Evolutionary conservation across 1,140 invertebrate species (phyloP).

Genomic region (Formica selysi): DNA sequence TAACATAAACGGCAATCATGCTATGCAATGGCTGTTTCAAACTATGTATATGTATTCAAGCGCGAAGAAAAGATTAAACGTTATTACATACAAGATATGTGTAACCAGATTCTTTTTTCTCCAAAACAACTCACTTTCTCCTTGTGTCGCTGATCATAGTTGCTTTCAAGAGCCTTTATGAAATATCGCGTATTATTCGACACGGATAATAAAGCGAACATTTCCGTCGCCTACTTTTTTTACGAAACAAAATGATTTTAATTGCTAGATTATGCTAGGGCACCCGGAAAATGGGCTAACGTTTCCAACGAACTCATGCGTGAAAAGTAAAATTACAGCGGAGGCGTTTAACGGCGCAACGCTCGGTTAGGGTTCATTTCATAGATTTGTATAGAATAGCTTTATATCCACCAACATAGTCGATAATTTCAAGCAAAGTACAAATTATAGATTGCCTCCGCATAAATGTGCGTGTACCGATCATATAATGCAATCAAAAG

Average conservation of each 20-base stretch:
- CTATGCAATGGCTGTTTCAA: not conserved
- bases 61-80: constrained; percentile 35
- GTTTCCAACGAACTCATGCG: constrained; percentile 31
- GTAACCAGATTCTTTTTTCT: constrained; percentile 32
- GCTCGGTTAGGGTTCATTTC: constrained; percentile 41
- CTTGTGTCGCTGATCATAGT: constrained; percentile 15
- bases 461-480: not conserved
- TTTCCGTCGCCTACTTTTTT: constrained; percentile 57
- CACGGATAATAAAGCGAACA: constrained; percentile 57
- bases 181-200: constrained; percentile 60
- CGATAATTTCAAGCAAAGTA: constrained; percentile 26
- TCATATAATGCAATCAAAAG: constrained; percentile 14
- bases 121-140: constrained; percentile 55
- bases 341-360: constrained; percentile 3
- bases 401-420: not conserved
- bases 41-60: constrained; percentile 30
- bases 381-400: constrained; percentile 17
- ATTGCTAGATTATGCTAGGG: constrained; percentile 45
- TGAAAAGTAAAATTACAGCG: constrained; percentile 34
- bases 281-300: constrained; percentile 55
- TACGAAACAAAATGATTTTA: constrained; percentile 58
- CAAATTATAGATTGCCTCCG: constrained; percentile 20
- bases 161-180: constrained; percentile 18
- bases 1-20: not conserved
- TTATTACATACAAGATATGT: constrained; percentile 39